phyloP scores from a whole-genome alignment of 2,797 vertebrate genomes.

The Cephalopachus bancanus region DNA sequence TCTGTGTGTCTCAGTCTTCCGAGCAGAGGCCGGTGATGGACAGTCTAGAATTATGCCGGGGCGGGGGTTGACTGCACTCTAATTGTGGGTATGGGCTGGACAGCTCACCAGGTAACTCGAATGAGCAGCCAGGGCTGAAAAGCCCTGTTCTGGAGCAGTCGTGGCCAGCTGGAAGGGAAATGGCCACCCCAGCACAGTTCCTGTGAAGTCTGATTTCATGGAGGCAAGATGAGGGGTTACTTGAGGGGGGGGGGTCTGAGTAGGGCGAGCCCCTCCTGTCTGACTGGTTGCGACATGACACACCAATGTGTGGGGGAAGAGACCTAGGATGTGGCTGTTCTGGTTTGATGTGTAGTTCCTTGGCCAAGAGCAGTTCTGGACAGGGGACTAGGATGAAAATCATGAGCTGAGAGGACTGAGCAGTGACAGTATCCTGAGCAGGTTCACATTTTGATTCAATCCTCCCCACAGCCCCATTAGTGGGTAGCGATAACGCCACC shows the following conservation, averaged over 20 bases:
- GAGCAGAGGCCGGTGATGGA: background rate
- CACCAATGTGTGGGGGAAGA: rapidly evolving
- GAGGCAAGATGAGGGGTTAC: rapidly evolving
- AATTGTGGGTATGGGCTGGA: no score
- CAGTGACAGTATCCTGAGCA: background rate
- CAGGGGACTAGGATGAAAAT: rapidly evolving
- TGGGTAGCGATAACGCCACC: rapidly evolving
- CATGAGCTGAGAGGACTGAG: background rate
- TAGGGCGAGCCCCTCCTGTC: background rate
- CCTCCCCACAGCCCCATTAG: background rate
- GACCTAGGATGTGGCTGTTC: rapidly evolving
- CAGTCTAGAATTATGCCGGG: background rate
- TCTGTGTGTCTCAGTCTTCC: background rate
- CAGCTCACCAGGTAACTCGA: rapidly evolving
- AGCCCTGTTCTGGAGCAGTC: no score
- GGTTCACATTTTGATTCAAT: background rate
- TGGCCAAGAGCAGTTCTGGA: background rate
- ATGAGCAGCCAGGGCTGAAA: background rate
- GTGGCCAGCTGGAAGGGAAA: rapidly evolving
- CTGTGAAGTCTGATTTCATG: background rate
- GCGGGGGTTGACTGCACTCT: no score
- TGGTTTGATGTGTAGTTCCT: background rate
- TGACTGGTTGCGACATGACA: rapidly evolving
- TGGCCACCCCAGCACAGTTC: rapidly evolving
- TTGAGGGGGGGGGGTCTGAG: background rate